Evolutionary conservation across 2,113 vertebrate species (phyloP).

Genomic region (Herpetotheres cachinnans): DNA sequence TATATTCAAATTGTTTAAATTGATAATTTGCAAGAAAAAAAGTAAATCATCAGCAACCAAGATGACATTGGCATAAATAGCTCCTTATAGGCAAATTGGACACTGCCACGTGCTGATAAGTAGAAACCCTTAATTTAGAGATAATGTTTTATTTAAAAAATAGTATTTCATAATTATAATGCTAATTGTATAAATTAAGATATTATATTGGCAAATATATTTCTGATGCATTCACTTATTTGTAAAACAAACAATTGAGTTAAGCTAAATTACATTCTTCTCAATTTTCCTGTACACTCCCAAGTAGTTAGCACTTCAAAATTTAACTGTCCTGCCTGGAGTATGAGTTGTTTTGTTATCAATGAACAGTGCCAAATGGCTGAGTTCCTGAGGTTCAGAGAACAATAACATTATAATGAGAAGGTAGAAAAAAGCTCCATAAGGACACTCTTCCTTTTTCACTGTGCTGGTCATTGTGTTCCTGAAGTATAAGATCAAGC

Average conservation of each 20-base stretch:
- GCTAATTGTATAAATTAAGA: slow-evolving; percentile 2
- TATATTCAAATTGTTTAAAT: neutral
- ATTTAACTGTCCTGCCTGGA: neutral
- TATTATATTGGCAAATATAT: neutral
- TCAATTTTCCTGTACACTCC: neutral
- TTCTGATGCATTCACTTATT: neutral
- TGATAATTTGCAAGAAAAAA: neutral
- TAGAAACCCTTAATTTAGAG: neutral
- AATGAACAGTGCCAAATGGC: neutral
- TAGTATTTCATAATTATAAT: neutral
- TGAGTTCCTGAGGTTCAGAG: neutral
- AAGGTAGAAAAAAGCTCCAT: neutral
- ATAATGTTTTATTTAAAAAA: neutral
- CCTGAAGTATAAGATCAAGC: neutral
- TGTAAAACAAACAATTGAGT: neutral
- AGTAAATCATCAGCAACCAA: neutral
- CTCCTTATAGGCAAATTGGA: neutral
- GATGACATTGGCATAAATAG: neutral
- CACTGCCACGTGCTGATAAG: neutral
- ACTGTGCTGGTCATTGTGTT: neutral
- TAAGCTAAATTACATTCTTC: neutral
- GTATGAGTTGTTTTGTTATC: neutral
- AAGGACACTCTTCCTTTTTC: neutral
- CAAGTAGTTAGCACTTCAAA: neutral
- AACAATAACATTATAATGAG: neutral